Percentiles rank a stretch among this genome's conserved stretches.
Conservation (phyloP, 2,113 vertebrate species). For the Hemicordylus capensis region DNA sequence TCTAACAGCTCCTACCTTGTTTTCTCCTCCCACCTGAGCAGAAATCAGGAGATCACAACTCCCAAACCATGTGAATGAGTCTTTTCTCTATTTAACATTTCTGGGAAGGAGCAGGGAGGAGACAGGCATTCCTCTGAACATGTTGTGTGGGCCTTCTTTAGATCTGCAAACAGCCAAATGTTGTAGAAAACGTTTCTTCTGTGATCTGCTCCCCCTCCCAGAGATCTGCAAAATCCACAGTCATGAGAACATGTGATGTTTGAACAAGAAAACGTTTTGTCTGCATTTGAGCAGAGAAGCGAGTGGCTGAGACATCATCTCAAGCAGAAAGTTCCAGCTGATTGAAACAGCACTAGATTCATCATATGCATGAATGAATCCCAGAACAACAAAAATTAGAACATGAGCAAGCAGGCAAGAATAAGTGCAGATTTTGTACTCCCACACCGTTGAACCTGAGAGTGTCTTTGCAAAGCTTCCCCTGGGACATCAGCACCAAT, state of each 20-base stretch:
- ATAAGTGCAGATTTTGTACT: constrained; percentile 36
- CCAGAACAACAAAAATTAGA: constrained; percentile 50
- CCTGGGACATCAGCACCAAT: neutral
- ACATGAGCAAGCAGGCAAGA: constrained; percentile 28
- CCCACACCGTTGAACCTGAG: constrained; percentile 11
- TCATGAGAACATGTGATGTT: accelerated
- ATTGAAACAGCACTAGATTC: neutral
- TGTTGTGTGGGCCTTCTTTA: neutral
- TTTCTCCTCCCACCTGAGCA: no score
- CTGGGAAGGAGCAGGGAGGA: no score
- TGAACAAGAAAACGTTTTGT: constrained; percentile 13
- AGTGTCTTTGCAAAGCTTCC: neutral
- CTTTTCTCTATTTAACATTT: no score
- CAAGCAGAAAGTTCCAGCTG: constrained; percentile 43
- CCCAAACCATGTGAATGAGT: no score
- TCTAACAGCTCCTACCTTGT: no score
- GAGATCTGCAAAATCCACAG: neutral
- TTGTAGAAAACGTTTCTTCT: neutral
- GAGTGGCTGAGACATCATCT: constrained; percentile 26
- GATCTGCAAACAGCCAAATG: neutral
- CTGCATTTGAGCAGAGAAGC: constrained; percentile 6
- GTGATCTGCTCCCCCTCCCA: neutral
- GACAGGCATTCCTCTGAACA: no score
- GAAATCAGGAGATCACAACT: no score
- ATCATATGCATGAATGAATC: constrained; percentile 20